These are phyloP conservation scores for Macrobrachium nipponense DNA, from an alignment of 1,140 invertebrate species.

Conservation along the genomic window DNA sequence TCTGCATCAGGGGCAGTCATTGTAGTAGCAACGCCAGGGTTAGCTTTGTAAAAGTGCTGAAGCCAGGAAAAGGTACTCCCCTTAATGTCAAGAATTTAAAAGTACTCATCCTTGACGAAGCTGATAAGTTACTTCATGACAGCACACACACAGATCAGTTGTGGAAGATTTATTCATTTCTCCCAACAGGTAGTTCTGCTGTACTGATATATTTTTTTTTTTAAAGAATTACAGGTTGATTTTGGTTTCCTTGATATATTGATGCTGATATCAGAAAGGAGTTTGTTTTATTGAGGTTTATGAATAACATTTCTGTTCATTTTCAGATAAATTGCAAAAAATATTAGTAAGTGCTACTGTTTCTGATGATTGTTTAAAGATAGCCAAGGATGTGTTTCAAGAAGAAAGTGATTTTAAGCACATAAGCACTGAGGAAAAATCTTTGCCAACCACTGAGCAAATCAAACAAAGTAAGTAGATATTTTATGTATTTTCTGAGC, in stretches of 20 bases:
- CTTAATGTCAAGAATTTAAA: constrained; percentile 16
- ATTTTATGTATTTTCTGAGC: background rate
- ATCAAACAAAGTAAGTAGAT: constrained; percentile 47
- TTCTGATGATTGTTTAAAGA: constrained; percentile 6
- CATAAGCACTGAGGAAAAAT: constrained; percentile 19
- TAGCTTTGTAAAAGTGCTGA: constrained; percentile 28
- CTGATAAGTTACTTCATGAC: constrained; percentile 38
- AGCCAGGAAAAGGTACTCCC: background rate
- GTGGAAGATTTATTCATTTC: constrained; percentile 10
- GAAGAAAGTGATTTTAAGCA: constrained; percentile 21
- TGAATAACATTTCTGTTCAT: background rate
- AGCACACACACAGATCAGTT: constrained; percentile 29
- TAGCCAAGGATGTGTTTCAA: constrained; percentile 19
- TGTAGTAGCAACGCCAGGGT: constrained; percentile 39
- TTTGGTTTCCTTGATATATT: no score
- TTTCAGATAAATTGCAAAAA: constrained; percentile 50
- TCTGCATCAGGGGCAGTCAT: constrained; percentile 5
- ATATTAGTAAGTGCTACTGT: constrained; percentile 49
- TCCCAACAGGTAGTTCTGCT: constrained; percentile 22
- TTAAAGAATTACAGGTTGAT: no score
- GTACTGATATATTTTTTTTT: no score
- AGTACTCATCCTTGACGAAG: constrained; percentile 44
- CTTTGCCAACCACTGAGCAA: constrained; percentile 30
- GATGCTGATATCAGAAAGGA: no score
- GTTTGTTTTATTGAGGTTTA: background rate